These are phyloP conservation scores for Scytalopus superciliaris DNA, from an alignment of 2,113 vertebrate genomes.

Conservation along the genomic window DNA sequence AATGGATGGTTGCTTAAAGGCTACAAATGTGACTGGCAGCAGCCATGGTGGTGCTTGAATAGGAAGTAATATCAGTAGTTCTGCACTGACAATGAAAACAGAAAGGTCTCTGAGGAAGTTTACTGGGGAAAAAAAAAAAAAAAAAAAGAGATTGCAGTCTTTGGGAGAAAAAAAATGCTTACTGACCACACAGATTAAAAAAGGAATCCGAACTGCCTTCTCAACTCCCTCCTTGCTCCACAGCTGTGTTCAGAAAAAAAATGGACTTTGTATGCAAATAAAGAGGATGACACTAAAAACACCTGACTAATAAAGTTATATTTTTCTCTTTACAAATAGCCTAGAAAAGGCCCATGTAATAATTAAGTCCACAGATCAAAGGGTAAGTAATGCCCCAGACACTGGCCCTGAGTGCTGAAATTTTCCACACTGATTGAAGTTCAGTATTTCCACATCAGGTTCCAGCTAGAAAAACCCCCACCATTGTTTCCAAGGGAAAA, in stretches of 20 bases:
- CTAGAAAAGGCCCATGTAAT: not conserved
- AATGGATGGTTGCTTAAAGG: not conserved
- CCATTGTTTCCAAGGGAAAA: not conserved
- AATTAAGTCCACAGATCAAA: not conserved
- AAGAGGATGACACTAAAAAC: not conserved
- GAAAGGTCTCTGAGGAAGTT: not conserved
- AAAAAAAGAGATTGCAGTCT: not conserved
- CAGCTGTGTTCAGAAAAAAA: not conserved
- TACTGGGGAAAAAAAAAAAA: not conserved
- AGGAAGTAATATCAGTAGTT: not conserved
- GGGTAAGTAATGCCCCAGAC: not conserved
- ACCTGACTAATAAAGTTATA: accelerated
- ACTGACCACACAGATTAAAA: not conserved
- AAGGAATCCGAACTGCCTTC: not conserved
- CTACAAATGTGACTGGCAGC: not conserved
- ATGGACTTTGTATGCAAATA: not conserved
- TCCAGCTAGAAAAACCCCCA: not conserved
- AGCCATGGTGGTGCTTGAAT: not conserved
- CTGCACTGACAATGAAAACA: not conserved
- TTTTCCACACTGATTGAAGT: not conserved
- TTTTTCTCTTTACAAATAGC: not conserved
- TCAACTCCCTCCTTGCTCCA: not conserved
- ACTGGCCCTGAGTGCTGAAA: not conserved
- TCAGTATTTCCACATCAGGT: not conserved
- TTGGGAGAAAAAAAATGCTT: not conserved